Conservation (phyloP, 2,113 vertebrate genomes). For the Ctenodactylus gundi region DNA sequence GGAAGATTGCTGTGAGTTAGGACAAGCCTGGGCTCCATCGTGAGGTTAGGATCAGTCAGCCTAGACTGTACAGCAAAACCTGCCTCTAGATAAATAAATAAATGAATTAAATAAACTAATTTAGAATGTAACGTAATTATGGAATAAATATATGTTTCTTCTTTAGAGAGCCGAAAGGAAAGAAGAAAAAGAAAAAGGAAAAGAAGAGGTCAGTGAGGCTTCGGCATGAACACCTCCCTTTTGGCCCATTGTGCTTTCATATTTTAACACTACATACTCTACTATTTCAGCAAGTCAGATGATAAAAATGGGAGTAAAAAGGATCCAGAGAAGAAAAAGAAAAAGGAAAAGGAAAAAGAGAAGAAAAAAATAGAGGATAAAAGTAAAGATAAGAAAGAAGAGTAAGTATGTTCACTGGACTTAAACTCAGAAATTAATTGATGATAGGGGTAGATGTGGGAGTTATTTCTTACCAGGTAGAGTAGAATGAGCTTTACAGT, state of each 20-base stretch:
- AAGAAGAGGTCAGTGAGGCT: constrained; percentile 82
- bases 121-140: neutral
- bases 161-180: constrained; percentile 86
- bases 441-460: neutral
- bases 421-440: neutral
- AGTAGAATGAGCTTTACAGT: neutral
- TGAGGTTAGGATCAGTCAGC: no score
- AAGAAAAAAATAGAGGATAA: constrained; percentile 80
- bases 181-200: constrained; percentile 86
- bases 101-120: no score
- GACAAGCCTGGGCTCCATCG: no score
- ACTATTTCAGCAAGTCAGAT: constrained; percentile 82
- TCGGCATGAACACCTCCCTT: neutral
- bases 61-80: no score
- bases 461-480: neutral
- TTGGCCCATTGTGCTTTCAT: constrained; percentile 18
- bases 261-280: constrained; percentile 39
- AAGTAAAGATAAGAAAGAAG: constrained; percentile 84
- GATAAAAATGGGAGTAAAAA: constrained; percentile 81
- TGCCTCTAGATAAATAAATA: no score
- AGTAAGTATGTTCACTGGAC: constrained; percentile 80
- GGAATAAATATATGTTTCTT: constrained; percentile 51
- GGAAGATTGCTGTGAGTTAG: no score
- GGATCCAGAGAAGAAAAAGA: constrained; percentile 82
- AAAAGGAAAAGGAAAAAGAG: constrained; percentile 83